Evolutionary conservation across 1,140 invertebrate species (phyloP).

Genomic region (Lepidurus apus): DNA sequence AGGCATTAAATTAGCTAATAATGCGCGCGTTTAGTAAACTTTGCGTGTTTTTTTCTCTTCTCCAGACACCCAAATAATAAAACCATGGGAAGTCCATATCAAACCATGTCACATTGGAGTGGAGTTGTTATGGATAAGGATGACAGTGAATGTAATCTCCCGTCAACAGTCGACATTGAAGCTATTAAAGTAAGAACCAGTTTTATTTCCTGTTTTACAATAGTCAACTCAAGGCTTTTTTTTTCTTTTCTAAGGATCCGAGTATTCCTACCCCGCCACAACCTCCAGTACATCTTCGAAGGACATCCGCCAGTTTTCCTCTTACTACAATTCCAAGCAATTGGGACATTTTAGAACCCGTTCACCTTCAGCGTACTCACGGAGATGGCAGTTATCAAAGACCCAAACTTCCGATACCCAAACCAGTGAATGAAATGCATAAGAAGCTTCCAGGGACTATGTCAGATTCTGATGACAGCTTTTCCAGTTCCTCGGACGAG

Average conservation of each 20-base stretch:
- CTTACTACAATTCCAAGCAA: conserved; percentile 4
- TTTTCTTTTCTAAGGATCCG: neutral
- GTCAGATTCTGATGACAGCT: conserved; percentile 7
- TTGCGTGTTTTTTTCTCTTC: neutral
- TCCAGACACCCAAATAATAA: neutral
- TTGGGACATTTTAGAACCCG: neutral
- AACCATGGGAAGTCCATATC: conserved; percentile 34
- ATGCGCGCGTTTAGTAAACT: neutral
- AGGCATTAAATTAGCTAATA: neutral
- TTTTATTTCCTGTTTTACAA: neutral
- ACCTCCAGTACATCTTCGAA: neutral
- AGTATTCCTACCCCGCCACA: conserved; percentile 1
- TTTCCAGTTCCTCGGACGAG: neutral
- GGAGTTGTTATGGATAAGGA: conserved; percentile 52
- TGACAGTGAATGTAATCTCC: conserved; percentile 55
- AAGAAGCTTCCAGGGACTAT: neutral
- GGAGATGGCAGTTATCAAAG: conserved; percentile 7
- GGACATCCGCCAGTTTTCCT: neutral
- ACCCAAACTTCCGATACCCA: neutral
- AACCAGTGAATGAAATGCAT: conserved; percentile 7
- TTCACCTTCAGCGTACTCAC: neutral
- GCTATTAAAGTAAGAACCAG: conserved; percentile 49
- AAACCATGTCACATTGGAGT: conserved; percentile 49
- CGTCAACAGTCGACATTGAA: conserved; percentile 60
- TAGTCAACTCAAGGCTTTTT: neutral